Evolutionary conservation across 2,797 vertebrate species (phyloP).

Genomic region (Sardinella longiceps): DNA sequence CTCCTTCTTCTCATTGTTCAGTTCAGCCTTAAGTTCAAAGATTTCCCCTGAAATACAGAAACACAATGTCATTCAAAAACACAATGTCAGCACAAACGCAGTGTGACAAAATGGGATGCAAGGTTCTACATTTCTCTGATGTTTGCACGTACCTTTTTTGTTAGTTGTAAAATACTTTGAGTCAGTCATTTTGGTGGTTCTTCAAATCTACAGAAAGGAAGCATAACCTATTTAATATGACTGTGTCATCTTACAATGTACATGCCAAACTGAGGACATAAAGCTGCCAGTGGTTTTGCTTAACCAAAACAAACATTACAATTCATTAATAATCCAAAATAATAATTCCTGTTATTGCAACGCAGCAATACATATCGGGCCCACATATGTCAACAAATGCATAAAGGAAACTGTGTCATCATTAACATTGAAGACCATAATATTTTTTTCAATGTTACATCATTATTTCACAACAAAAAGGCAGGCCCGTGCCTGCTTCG

Average conservation of each 20-base stretch:
- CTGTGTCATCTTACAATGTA: background rate
- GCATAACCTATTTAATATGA: too few species aligned
- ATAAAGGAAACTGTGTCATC: background rate
- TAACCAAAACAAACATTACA: background rate
- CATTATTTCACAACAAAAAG: too few species aligned
- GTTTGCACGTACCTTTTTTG: conserved; percentile 85
- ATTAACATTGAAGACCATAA: too few species aligned
- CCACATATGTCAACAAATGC: background rate
- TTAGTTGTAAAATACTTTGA: conserved; percentile 99
- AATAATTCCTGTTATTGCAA: too few species aligned
- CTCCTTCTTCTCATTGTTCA: conserved; percentile 99
- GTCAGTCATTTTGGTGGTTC: conserved; percentile 89
- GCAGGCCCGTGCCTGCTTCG: too few species aligned
- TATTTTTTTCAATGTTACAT: too few species aligned
- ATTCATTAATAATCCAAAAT: too few species aligned
- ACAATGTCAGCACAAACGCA: background rate
- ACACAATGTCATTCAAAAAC: background rate
- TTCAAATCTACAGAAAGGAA: conserved; percentile 73
- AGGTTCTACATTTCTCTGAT: background rate
- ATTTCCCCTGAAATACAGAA: conserved; percentile 86
- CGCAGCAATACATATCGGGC: background rate
- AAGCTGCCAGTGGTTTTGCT: background rate
- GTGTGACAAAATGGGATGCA: background rate
- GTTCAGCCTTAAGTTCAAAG: conserved; percentile 97
- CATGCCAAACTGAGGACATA: background rate